Evolutionary conservation across 2,888 invertebrate genomes (phyloP), one percentile per base, ranked within the genome.

Genomic region (Globia sparganii): DNA sequence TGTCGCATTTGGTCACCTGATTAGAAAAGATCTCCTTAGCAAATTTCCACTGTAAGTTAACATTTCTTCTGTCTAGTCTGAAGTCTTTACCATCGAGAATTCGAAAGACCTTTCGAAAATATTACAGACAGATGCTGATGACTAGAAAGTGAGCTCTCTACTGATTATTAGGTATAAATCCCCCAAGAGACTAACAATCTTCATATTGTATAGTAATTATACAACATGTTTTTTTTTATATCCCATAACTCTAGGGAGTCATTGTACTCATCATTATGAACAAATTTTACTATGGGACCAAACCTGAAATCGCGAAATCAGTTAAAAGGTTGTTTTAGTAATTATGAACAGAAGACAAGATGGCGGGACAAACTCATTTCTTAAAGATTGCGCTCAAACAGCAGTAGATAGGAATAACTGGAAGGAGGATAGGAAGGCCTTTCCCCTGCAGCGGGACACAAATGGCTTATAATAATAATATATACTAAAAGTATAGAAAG

Each of bases 1-100:
- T 46, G 99, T 98, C 2, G 99, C 99, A 0, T 99, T 99, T 97
- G 99, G 99, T 0, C 98, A 99, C 91, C 96, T 99, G 80, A 99
- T 99, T 89, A 99, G 99, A 59, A 95, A 97, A 84, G 92, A 97
- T 72, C 93, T 99, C 0, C 98, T 99, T 49, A 94, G 97, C 15
- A 97, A 97, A 78, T 99, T 99, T 95, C 98, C 98, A 76, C 94
- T 98, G 99, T 99, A 97, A 97, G 98, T 13, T 43, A 43, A 43
- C 43, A 43, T 43, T 43, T 43, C 43, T 43, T 43, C 43, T 43
- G 40, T 13, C 13, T 13, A 43, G 43, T 13, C 13, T 37, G n/a
- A 13, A 28, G 6, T 64, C 8, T 49, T 56, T 56, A 28, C 0
- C 25, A 72, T 25, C 4, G 1, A 25, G 25, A 53, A 34, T 25